Conservation (phyloP, 2,888 invertebrate species). For the Nemoura dubitans region DNA sequence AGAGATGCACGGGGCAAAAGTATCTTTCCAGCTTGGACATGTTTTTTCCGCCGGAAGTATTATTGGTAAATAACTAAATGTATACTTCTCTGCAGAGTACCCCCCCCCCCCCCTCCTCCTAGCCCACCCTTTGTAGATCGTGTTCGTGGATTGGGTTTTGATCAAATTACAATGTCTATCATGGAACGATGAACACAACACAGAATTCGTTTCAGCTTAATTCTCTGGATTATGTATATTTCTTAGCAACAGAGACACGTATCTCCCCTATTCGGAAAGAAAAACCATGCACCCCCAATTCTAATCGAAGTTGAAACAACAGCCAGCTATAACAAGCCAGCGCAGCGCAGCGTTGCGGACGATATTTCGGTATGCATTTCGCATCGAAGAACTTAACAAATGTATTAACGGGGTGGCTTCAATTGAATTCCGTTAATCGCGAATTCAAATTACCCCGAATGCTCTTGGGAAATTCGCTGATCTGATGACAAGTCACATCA, state of each 20-base stretch:
- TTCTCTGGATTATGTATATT: conserved; percentile 46
- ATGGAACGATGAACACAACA: conserved; percentile 43
- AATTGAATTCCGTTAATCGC: not conserved
- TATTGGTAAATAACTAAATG: conserved; percentile 12
- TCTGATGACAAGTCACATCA: not conserved
- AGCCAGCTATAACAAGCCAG: not conserved
- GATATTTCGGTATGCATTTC: not conserved
- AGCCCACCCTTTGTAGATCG: conserved; percentile 9
- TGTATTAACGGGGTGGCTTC: not conserved
- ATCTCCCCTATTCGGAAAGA: not conserved
- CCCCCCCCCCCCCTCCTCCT: not conserved
- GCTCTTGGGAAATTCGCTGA: not conserved
- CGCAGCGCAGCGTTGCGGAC: too few species aligned
- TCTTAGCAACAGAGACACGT: conserved; percentile 19
- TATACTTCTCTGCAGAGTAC: not conserved
- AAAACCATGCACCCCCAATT: not conserved
- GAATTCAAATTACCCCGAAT: not conserved
- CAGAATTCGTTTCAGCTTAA: conserved; percentile 46
- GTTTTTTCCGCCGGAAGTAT: not conserved
- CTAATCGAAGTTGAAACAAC: conserved; percentile 20
- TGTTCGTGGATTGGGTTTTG: conserved; percentile 22
- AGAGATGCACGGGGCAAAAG: not conserved
- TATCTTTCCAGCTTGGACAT: not conserved
- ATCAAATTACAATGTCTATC: conserved; percentile 43
- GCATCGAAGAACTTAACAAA: not conserved